Evolutionary conservation across 2,888 invertebrate species (phyloP).

Genomic region (Pseudococcus longispinus): DNA sequence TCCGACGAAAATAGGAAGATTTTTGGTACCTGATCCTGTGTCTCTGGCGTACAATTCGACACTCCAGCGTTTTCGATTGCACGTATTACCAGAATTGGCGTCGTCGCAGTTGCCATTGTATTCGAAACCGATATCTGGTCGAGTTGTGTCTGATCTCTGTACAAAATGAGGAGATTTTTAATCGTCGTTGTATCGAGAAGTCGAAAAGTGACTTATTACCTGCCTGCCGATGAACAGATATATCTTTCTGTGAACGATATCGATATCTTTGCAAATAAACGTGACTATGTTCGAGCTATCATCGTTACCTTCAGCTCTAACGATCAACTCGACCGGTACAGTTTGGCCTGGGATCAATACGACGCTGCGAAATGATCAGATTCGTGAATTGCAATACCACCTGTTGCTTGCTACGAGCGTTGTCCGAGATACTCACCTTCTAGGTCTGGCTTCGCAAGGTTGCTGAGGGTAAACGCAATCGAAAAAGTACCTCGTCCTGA

Average conservation of each 20-base stretch:
- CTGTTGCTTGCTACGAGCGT: not conserved
- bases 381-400: not conserved
- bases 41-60: constrained; percentile 74
- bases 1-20: not conserved
- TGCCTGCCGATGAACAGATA: constrained; percentile 59
- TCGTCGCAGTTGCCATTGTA: constrained; percentile 73
- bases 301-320: constrained; percentile 68
- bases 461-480: constrained; percentile 69
- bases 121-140: constrained; percentile 70
- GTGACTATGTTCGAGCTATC: constrained; percentile 71
- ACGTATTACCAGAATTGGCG: constrained; percentile 66
- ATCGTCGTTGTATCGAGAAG: not conserved
- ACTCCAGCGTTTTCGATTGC: constrained; percentile 74
- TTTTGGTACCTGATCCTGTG: constrained; percentile 67
- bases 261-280: constrained; percentile 68
- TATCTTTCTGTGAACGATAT: constrained; percentile 62
- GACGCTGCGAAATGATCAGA: constrained; percentile 62
- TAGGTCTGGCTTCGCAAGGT: constrained; percentile 10
- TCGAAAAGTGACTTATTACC: too few species aligned
- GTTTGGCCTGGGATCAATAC: constrained; percentile 64
- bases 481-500: constrained; percentile 68
- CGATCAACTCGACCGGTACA: constrained; percentile 59
- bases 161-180: not conserved
- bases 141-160: constrained; percentile 65
- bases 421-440: not conserved